Evolutionary conservation across 2,888 invertebrate species (phyloP).

Genomic region (Chydorus sphaericus): DNA sequence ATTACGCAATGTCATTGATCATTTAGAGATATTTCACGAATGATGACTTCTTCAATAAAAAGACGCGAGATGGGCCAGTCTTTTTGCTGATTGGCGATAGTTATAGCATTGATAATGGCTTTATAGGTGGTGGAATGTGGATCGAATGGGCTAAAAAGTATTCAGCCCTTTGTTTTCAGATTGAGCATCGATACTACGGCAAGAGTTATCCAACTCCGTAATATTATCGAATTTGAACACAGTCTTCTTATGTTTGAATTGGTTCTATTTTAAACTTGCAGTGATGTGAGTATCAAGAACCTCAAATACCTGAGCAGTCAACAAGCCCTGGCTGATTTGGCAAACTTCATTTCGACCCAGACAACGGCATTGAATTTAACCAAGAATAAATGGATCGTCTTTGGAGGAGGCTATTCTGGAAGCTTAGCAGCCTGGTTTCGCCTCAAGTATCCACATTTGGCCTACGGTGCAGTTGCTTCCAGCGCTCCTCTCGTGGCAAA

Average conservation of each 20-base stretch:
- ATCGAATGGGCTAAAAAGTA: constrained; percentile 63
- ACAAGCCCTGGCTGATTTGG: constrained; percentile 59
- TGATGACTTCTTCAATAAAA: constrained; percentile 50
- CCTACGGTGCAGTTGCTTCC: constrained; percentile 70
- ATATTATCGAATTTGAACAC: constrained; percentile 24
- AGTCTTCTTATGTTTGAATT: not conserved
- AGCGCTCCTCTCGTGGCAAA: constrained; percentile 78
- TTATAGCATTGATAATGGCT: constrained; percentile 61
- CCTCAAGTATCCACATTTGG: constrained; percentile 73
- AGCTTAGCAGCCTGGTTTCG: constrained; percentile 79
- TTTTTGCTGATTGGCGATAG: constrained; percentile 93
- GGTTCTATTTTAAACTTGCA: constrained; percentile 27
- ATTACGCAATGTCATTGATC: constrained; percentile 20
- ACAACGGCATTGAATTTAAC: constrained; percentile 44
- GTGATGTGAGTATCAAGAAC: constrained; percentile 65
- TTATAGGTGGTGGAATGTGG: constrained; percentile 83
- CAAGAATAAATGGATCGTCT: constrained; percentile 67
- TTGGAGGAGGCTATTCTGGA: constrained; percentile 91
- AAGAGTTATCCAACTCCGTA: constrained; percentile 74
- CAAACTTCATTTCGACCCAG: constrained; percentile 61
- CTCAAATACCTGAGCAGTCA: constrained; percentile 51
- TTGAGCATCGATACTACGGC: constrained; percentile 91
- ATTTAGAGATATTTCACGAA: constrained; percentile 65
- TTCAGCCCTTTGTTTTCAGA: constrained; percentile 65
- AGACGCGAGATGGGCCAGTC: constrained; percentile 63